Conservation (phyloP, 2,888 invertebrate species). For the Sphaerophoria taeniata region DNA sequence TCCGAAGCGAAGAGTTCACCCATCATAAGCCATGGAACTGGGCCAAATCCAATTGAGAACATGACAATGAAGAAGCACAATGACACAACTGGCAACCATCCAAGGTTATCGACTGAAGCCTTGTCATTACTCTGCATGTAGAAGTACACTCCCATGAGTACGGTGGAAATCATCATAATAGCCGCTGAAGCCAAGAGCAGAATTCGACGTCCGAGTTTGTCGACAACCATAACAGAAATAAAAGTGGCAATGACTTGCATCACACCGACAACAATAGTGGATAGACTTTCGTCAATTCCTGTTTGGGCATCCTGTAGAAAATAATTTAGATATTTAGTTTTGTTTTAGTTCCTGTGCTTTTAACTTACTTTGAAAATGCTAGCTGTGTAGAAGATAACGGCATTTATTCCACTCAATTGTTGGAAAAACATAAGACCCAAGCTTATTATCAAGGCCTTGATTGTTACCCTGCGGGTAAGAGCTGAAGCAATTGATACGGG, state of each 20-base stretch:
- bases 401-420: slow-evolving; percentile 93
- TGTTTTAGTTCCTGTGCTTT: neutral
- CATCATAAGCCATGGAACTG: slow-evolving; percentile 90
- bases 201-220: slow-evolving; percentile 90
- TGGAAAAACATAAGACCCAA: slow-evolving; percentile 95
- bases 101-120: slow-evolving; percentile 84
- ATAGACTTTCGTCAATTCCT: slow-evolving; percentile 84
- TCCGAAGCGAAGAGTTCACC: slow-evolving; percentile 92
- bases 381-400: slow-evolving; percentile 91
- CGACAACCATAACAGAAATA: slow-evolving; percentile 90
- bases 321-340: slow-evolving; percentile 3
- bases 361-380: slow-evolving; percentile 89
- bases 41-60: slow-evolving; percentile 93
- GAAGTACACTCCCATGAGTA: slow-evolving; percentile 90
- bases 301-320: slow-evolving; percentile 79
- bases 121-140: slow-evolving; percentile 79
- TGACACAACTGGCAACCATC: slow-evolving; percentile 90
- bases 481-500: slow-evolving; percentile 85
- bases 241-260: slow-evolving; percentile 90
- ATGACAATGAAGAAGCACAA: slow-evolving; percentile 90
- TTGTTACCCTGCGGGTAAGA: slow-evolving; percentile 85
- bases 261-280: slow-evolving; percentile 92
- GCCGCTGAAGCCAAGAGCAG: slow-evolving; percentile 89
- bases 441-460: slow-evolving; percentile 88
- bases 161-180: slow-evolving; percentile 88